Evolutionary conservation across 2,888 invertebrate genomes (phyloP), one percentile per base, ranked within the genome.

Genomic region (Cheilosia impressa): DNA sequence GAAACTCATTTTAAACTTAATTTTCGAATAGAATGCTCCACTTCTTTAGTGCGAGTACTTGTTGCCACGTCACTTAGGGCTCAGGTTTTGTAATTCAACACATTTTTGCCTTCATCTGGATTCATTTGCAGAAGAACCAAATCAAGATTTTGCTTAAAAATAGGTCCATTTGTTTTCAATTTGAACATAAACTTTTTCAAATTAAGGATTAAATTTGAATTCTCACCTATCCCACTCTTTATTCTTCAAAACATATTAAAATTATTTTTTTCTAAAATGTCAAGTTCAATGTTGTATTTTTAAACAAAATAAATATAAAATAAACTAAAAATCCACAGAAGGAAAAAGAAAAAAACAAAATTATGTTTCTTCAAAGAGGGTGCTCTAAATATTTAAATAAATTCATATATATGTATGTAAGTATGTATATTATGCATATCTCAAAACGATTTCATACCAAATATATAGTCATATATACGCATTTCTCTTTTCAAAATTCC

Each of bases 381-480:
- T 77, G 82, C 82, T 73, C 66, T 79, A 63, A 45, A 55, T 55
- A 50, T 68, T 55, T 31, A 69, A 58, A 69, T 52, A 60, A 72
- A 72, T 72, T 63, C 52, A 78, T 79, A 79, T 78, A 68, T 69
- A 69, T 75, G 58, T 84, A 79, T 84, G 79, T 84, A 84, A 65
- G 81, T 82, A 76, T 69, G 73, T 84, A 84, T 78, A 66, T 69
- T 83, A 69, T 75, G 84, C 75, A 75, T 75, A 80, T 83, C 78
- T 73, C 68, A 83, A 73, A 68, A 78, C 73, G 72, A 73, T 83
- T 72, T 52, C 72, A 83, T 77, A 78, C 72, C 82, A 83, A 83
- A 78, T 72, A 71, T 82, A 77, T 65, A 72, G 52, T 72, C 52
- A 43, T 62, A 55, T 72, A 38, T 77, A 62, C 57, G 72, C 78